phyloP scores from a whole-genome alignment of 2,888 invertebrate genomes.

The Leptinotarsa juncta region DNA sequence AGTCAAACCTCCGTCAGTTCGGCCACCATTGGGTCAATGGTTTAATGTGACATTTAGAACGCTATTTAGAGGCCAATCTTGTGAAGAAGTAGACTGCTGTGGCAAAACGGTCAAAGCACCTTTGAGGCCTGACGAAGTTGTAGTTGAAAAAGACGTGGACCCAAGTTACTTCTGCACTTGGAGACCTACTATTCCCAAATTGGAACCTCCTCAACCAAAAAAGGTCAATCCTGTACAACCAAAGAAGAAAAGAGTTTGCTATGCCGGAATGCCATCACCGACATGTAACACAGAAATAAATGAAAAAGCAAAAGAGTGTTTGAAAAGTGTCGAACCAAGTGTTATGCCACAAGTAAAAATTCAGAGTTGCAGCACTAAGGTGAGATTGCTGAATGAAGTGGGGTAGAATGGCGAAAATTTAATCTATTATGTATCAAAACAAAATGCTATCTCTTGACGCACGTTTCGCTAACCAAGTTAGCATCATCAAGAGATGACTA shows the following conservation, averaged over 20 bases:
- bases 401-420: no score
- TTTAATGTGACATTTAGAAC: background rate
- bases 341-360: background rate
- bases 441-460: no score
- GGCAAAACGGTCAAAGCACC: constrained; percentile 29
- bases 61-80: constrained; percentile 20
- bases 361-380: background rate
- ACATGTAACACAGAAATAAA: constrained; percentile 28
- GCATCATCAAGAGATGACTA: no score
- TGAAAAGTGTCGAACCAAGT: constrained; percentile 12
- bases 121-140: background rate
- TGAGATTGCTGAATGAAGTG: background rate
- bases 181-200: constrained; percentile 52
- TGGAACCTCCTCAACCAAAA: constrained; percentile 28
- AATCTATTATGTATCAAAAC: no score
- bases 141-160: constrained; percentile 49
- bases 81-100: constrained; percentile 42
- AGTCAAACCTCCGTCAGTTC: background rate
- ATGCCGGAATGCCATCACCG: constrained; percentile 39
- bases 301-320: constrained; percentile 37
- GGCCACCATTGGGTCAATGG: constrained; percentile 6
- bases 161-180: constrained; percentile 50
- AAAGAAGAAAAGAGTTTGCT: constrained; percentile 32
- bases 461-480: no score
- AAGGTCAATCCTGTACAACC: constrained; percentile 20